Base-by-base conservation (phyloP, 2,888 invertebrate genomes). In the Odontocerum albicorne region DNA sequence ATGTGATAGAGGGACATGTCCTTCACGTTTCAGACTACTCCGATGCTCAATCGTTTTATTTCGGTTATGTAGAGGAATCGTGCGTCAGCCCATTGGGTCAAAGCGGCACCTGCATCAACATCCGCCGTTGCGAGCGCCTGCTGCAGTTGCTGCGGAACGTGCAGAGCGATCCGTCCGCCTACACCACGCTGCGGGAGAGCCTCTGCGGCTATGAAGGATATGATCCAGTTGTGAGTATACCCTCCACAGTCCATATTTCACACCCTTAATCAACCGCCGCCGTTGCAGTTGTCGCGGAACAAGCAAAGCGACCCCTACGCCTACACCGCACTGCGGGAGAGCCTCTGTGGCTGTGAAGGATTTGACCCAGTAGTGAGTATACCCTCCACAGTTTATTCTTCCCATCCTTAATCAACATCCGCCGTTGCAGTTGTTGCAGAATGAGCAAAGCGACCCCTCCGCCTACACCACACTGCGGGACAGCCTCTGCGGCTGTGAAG, bases 401-500 rank as follows among this genome's bases (percentile, higher is more conserved):
- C 10, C 27, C 10, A 7, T 27, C 27, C 10, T 27, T 27, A 27
- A 4, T 27, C 27, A 7, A 27, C 10, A 27, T 8, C 27, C 10
- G 27, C 10, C 4, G 27, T 27, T 27, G 27, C 27, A 27, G 6
- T 27, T 27, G 6, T 7, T 27, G 27, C 10, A 27, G 10, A 8
- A 8, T 27, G 27, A 8, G n/a, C 68, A 73, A 13, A 62, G 66
- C 15, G 71, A 74, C 53, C 75, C 78, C 0, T 70, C 70, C 0
- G 75, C 78, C 0, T 74, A 77, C 1, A 67, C 70, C 40, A 70
- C 77, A 56, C 68, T 92, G 44, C 75, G 85, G 49, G 75, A 75
- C 40, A 86, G 87, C 0, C 76, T 86, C 12, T 93, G 92, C 64
- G 87, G 87, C 0, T 87, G 81, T 62, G 80, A 82, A 8, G 84